A percentile compares a stretch with the other conserved stretches of the same genome.
Evolutionary conservation across 1,140 invertebrate genomes (phyloP).

Genomic region (Druon quercuslanigerum): DNA sequence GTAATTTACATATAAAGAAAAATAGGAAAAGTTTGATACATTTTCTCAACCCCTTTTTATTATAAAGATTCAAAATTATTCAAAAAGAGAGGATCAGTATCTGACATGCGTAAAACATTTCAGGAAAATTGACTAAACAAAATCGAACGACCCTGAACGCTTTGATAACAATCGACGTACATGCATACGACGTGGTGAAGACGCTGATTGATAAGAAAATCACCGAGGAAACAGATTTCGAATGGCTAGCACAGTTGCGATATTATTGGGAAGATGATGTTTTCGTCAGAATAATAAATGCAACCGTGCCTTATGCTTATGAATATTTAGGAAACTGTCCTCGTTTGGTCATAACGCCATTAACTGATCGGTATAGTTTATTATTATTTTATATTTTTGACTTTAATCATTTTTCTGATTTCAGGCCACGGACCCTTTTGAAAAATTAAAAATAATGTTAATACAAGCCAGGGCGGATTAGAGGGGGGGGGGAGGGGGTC

Average conservation of each 20-base stretch:
- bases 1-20: no score
- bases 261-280: constrained; percentile 94
- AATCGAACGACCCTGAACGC: constrained; percentile 88
- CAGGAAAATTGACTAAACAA: constrained; percentile 78
- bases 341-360: constrained; percentile 82
- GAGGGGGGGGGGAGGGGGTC: no score
- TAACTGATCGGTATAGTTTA: constrained; percentile 77
- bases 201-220: constrained; percentile 84
- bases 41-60: no score
- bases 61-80: no score
- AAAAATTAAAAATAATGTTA: no score
- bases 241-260: constrained; percentile 92
- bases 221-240: constrained; percentile 87
- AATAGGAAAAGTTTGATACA: no score
- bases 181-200: constrained; percentile 91
- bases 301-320: constrained; percentile 89
- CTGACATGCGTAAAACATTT: constrained; percentile 47
- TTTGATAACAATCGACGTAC: constrained; percentile 93
- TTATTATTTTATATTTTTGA: not conserved
- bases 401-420: not conserved
- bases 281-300: constrained; percentile 91
- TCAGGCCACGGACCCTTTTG: no score
- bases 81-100: not conserved
- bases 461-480: no score
- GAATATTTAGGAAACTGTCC: constrained; percentile 91